These are phyloP conservation scores for Campylomormyrus numenius DNA, from an alignment of 2,113 vertebrate genomes.

Conservation along the genomic window DNA sequence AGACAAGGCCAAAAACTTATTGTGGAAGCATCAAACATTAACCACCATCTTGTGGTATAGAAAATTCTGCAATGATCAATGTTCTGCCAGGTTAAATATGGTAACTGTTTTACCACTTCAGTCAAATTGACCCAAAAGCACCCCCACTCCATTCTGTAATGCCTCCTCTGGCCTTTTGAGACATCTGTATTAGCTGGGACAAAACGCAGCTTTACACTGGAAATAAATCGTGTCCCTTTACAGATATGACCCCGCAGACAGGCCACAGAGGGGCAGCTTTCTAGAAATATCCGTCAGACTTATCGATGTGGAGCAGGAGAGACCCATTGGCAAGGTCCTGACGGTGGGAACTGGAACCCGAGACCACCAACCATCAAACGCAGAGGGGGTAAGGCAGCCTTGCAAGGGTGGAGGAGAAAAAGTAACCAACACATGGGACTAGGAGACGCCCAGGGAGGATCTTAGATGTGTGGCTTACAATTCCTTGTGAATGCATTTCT, in stretches of 20 bases:
- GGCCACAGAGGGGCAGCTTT: constrained; percentile 18
- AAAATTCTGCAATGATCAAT: background rate
- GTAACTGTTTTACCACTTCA: constrained; percentile 10
- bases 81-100: constrained; percentile 9
- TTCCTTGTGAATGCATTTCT: background rate
- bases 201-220: constrained; percentile 17
- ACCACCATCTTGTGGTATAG: constrained; percentile 4
- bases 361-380: background rate
- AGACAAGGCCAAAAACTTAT: background rate
- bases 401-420: background rate
- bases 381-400: background rate
- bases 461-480: background rate
- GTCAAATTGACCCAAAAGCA: background rate
- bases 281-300: constrained; percentile 22
- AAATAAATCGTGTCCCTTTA: constrained; percentile 25
- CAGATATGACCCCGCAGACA: constrained; percentile 12
- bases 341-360: background rate
- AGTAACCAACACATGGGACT: background rate
- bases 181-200: background rate
- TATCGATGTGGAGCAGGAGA: constrained; percentile 7
- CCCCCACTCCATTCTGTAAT: background rate
- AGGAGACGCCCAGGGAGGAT: background rate
- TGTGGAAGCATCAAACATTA: background rate
- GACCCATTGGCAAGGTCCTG: background rate
- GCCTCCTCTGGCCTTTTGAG: background rate